These are phyloP conservation scores for Sterrhoptilus dennistouni DNA, from an alignment of 2,113 vertebrate species.

Conservation along the genomic window DNA sequence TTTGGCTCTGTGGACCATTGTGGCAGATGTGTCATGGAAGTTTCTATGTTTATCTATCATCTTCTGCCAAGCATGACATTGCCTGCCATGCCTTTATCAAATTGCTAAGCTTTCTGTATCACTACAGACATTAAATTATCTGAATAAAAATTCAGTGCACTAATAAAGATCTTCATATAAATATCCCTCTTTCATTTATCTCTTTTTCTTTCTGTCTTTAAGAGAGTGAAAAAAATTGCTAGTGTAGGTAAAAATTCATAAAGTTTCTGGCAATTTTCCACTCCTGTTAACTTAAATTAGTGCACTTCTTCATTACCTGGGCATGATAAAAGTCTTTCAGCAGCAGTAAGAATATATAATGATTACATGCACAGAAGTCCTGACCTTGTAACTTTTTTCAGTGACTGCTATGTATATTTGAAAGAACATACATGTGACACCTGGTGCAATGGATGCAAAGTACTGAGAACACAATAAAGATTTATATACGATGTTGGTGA, in stretches of 20 bases:
- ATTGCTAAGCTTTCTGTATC: neutral
- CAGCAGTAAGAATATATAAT: neutral
- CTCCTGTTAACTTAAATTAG: neutral
- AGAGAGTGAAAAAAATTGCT: neutral
- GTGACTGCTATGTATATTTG: neutral
- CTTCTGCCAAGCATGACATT: neutral
- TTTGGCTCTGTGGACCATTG: neutral
- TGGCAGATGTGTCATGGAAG: neutral
- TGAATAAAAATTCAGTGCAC: neutral
- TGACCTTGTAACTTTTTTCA: neutral
- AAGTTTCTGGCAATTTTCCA: neutral
- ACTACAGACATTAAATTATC: neutral
- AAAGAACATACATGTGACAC: neutral
- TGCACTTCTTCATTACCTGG: neutral
- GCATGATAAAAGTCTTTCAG: neutral
- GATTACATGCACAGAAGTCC: neutral
- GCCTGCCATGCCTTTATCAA: neutral
- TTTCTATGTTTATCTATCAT: neutral
- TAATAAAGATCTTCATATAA: neutral
- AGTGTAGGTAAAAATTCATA: neutral
- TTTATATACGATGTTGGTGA: fast-evolving
- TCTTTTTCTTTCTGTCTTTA: neutral
- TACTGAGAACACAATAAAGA: neutral
- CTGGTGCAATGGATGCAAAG: neutral
- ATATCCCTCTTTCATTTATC: neutral